phyloP scores from a whole-genome alignment of 1,140 invertebrate genomes.

The Drosophila melanica region DNA sequence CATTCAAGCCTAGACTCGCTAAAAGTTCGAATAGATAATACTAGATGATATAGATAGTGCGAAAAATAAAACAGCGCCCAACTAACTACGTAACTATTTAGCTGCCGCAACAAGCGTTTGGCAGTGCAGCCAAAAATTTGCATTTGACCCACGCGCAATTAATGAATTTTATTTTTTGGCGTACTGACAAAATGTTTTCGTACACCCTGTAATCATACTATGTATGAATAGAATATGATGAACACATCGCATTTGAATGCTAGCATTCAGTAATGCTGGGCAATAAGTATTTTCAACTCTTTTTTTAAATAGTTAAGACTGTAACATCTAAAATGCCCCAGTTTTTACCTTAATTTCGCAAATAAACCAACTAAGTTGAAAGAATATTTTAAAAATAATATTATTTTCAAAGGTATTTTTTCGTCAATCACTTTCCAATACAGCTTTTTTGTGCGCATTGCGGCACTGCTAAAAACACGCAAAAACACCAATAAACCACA shows the following conservation, averaged over 20 bases:
- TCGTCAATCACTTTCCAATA: neutral
- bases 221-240: neutral
- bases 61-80: neutral
- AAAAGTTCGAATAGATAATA: slow-evolving; percentile 2
- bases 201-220: neutral
- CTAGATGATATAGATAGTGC: neutral
- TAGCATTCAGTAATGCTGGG: too few relatives aligned
- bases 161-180: slow-evolving; percentile 60
- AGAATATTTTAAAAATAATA: too few relatives aligned
- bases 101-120: slow-evolving; percentile 54
- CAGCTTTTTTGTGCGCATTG: slow-evolving; percentile 58
- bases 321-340: too few relatives aligned
- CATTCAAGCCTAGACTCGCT: slow-evolving; percentile 25
- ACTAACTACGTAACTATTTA: slow-evolving; percentile 4
- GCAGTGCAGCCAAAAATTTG: slow-evolving; percentile 55
- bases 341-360: too few relatives aligned
- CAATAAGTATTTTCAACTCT: too few relatives aligned
- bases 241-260: too few relatives aligned
- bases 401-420: neutral
- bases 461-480: slow-evolving; percentile 40
- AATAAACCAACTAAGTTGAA: too few relatives aligned
- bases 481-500: slow-evolving; percentile 30
- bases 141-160: slow-evolving; percentile 70
- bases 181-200: slow-evolving; percentile 54
- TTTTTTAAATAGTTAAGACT: too few relatives aligned